Evolutionary conservation across 2,113 vertebrate species (phyloP).

Genomic region (Corydoras maculifer): DNA sequence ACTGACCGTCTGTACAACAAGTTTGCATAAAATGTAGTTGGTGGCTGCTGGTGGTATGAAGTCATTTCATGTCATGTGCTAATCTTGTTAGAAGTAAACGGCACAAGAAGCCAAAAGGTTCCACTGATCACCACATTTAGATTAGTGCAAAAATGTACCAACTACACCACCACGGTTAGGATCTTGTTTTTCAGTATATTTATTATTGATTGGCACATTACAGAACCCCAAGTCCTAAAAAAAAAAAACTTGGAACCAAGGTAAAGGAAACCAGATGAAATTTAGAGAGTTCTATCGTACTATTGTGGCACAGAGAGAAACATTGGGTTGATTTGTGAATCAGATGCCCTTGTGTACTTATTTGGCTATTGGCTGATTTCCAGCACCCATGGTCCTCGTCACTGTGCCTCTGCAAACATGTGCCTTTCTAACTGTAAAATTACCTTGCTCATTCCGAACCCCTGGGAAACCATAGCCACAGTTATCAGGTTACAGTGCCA

Average conservation of each 20-base stretch:
- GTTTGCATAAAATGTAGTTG: no score
- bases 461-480: constrained; percentile 12
- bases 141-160: not conserved
- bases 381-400: constrained; percentile 48
- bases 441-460: constrained; percentile 37
- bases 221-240: no score
- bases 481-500: constrained; percentile 18
- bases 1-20: no score
- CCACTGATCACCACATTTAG: not conserved
- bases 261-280: no score
- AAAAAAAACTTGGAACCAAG: no score
- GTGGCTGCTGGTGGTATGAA: no score
- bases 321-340: constrained; percentile 49
- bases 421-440: constrained; percentile 52
- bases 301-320: not conserved
- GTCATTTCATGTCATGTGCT: no score
- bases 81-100: no score
- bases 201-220: no score
- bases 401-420: constrained; percentile 38
- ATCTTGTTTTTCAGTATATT: no score
- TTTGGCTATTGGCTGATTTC: constrained; percentile 59
- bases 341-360: constrained; percentile 58
- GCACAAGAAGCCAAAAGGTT: not conserved
- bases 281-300: no score
- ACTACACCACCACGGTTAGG: not conserved